Evolutionary conservation across 2,797 vertebrate species (phyloP), one percentile per base, ranked within the genome.

Genomic region (Enteromius unitaeniatus): DNA sequence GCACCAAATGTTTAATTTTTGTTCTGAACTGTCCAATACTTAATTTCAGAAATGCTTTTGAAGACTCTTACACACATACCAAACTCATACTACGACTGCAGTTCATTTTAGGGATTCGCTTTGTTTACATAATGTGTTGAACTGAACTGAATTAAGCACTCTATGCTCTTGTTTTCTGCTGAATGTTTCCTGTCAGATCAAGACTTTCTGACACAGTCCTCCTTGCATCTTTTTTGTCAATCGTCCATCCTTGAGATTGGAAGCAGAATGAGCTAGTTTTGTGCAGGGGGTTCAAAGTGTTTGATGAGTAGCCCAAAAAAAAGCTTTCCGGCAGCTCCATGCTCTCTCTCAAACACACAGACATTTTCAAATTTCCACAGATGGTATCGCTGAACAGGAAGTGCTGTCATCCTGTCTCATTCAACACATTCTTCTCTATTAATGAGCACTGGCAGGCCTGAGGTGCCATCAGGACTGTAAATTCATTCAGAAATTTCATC

Each of bases 321-420:
- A 58, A 15, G 13, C 40, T 53, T 74, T 55, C 74, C 13, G 6
- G 10, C 58, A 28, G 26, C 23, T 40, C 34, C 4, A 23, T n/a
- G 64, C 26, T 40, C 55, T 21, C 8, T 34, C 23, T 21, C 49
- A 53, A 67, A 69, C 51, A 62, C 1, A 42, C 10, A 68, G 10
- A 49, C 31, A 64, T n/a, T 10, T 82, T 84, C 49, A 80, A 45
- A 85, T 86, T 65, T 86, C 26, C 64, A 49, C 86, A 86, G 86
- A 88, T 88, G 88, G 87, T 47, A 28, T 83, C 65, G 77, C 53
- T 74, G 81, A 51, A 88, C 90, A 90, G 88, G 88, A 92, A 69
- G 91, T 83, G 84, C 75, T 83, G 53, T 79, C 86, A 86, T 93
- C 89, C 92, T 76, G 89, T 90, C 89, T 90, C 82, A 74, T 88